Base-by-base conservation (phyloP, 2,888 invertebrate species). In the Ceriagrion tenellum region DNA sequence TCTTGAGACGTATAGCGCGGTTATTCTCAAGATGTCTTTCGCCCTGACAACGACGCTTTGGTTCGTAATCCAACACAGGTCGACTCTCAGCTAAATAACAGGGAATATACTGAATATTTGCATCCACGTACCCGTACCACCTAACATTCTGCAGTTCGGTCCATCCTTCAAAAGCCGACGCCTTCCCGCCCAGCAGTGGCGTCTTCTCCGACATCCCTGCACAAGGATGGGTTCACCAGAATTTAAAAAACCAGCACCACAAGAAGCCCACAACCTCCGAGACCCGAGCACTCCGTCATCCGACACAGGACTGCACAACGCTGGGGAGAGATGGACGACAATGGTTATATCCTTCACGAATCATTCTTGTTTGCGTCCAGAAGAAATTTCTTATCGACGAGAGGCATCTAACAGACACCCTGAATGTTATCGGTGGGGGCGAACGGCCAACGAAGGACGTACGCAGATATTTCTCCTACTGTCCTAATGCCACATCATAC, bases 41-140 rank as follows among this genome's bases (percentile, higher is more conserved):
- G 13, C 16, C 59, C 13, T 59, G 59, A 16, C 26, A n/a, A 26
- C 26, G 18, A 69, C 26, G 23, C 30, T 81, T 81, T 30, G 35
- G 35, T 26, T 81, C 16, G 2, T 16, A 30, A 10, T 35, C 35
- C 35, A 81, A n/a, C 81, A 1, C 13, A 18, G n/a, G 35, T 81
- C n/a, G 13, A 13, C 69, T 69, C n/a, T n/a, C 12, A 69, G 4
- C 10, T n/a, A 12, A n/a, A 26, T 20, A 69, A 69, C 8, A 6
- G 12, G n/a, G 26, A 81, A 23, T 35, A 81, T 35, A 26, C 69
- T 26, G 26, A 69, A 26, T 8, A 6, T 88, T 59, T 69, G 0
- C 8, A 69, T 69, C 56, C 0, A 93, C 93, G 16, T 69, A 93
- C 93, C 93, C 93, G 47, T 93, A 93, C 93, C 93, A 93, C 93